Conservation (phyloP, 2,113 vertebrate species). For the Sporophila hypoxantha region DNA sequence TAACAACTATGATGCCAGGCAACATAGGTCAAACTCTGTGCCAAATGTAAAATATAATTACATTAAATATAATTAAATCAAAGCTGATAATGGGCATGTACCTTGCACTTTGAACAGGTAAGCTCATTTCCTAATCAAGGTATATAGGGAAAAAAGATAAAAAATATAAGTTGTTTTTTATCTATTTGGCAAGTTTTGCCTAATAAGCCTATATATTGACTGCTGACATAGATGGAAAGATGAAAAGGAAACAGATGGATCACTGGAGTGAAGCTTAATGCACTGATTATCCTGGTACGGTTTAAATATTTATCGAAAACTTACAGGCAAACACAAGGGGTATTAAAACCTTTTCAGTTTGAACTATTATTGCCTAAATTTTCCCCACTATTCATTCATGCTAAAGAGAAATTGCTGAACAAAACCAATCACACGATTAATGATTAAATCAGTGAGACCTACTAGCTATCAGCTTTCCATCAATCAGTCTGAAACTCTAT, state of each 20-base stretch:
- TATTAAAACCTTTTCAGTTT: background rate
- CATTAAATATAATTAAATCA: background rate
- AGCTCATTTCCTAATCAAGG: background rate
- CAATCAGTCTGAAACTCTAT: background rate
- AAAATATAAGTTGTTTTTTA: background rate
- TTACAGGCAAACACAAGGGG: background rate
- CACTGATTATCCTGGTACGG: background rate
- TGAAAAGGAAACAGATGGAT: background rate
- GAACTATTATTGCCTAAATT: background rate
- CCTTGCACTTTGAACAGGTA: background rate
- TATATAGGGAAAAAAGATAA: background rate
- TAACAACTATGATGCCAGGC: background rate
- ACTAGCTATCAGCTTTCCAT: constrained; percentile 31
- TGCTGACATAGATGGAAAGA: background rate
- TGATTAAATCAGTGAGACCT: background rate
- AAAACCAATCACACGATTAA: background rate
- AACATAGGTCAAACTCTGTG: background rate
- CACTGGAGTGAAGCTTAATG: background rate
- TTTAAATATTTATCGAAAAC: background rate
- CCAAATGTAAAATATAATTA: background rate
- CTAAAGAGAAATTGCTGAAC: background rate
- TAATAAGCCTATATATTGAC: background rate
- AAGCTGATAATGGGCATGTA: background rate
- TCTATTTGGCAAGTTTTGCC: background rate
- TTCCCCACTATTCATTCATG: background rate